Evolutionary conservation across 2,888 invertebrate species (phyloP).

Genomic region (Drosophila cognata): DNA sequence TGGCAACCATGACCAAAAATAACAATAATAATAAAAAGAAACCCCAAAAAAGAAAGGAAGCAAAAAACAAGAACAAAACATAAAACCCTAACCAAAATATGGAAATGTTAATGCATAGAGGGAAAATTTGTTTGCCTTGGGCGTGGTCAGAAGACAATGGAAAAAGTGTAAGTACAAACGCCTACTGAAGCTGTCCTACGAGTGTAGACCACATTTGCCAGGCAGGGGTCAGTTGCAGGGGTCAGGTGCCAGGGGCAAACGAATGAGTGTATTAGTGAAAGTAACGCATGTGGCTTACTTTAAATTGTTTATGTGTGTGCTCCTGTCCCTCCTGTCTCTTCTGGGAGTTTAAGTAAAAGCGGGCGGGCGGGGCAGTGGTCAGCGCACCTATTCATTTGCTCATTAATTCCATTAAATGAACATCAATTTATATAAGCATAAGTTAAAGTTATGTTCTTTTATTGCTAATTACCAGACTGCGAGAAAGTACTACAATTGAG

Average conservation of each 20-base stretch:
- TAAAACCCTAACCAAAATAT: slow-evolving; percentile 1
- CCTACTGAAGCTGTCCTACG: slow-evolving; percentile 5
- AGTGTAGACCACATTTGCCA: not conserved
- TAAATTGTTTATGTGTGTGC: slow-evolving; percentile 14
- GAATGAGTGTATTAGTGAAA: slow-evolving; percentile 19
- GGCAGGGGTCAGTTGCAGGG: not conserved
- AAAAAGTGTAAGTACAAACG: slow-evolving; percentile 43
- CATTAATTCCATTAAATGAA: slow-evolving; percentile 17
- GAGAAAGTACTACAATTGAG: not conserved
- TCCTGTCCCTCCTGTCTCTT: not conserved
- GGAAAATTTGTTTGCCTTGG: slow-evolving; percentile 33
- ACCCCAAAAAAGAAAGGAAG: not conserved
- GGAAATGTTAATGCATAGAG: slow-evolving; percentile 46
- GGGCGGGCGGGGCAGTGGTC: not conserved
- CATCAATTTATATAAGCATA: not conserved
- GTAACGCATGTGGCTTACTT: slow-evolving; percentile 19
- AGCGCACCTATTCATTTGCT: slow-evolving; percentile 4
- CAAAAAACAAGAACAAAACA: not conserved
- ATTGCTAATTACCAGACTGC: not conserved
- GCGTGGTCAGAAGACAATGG: slow-evolving; percentile 64
- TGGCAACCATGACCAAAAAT: slow-evolving; percentile 45
- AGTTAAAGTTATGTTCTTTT: not conserved
- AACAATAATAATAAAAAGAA: slow-evolving; percentile 50
- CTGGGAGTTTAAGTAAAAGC: not conserved
- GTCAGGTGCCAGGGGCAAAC: not conserved